These are phyloP conservation scores for Chaetogeoica ovagalla DNA, from an alignment of 2,888 invertebrate genomes.

Conservation along the genomic window DNA sequence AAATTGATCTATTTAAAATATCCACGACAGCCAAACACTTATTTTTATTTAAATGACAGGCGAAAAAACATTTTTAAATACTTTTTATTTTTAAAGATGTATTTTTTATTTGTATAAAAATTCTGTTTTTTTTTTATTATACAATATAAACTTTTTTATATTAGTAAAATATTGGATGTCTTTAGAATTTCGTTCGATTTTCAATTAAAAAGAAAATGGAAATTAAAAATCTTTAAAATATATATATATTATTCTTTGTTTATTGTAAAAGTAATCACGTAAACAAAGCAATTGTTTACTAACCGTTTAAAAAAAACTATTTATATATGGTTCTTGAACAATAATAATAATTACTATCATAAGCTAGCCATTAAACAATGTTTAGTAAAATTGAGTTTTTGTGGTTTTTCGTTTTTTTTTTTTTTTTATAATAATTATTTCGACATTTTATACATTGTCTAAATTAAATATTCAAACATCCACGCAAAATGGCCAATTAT, in stretches of 20 bases:
- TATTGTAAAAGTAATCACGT: neutral
- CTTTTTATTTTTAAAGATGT: neutral
- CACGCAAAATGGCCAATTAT: no score
- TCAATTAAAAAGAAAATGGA: neutral
- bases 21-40: neutral
- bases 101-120: neutral
- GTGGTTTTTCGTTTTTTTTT: neutral
- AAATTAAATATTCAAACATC: neutral
- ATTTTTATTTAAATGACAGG: neutral
- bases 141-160: neutral
- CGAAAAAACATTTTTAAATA: neutral
- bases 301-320: neutral
- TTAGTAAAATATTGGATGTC: neutral
- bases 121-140: no score
- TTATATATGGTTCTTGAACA: neutral
- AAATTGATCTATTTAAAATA: neutral
- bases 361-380: neutral
- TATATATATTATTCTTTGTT: neutral
- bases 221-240: conserved; percentile 1
- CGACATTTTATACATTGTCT: neutral
- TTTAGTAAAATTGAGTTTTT: neutral
- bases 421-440: no score
- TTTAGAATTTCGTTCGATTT: neutral
- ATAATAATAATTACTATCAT: neutral
- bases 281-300: neutral